Conservation (phyloP, 1,140 invertebrate genomes). For the Hermatobates lingyangjiaoensis region DNA sequence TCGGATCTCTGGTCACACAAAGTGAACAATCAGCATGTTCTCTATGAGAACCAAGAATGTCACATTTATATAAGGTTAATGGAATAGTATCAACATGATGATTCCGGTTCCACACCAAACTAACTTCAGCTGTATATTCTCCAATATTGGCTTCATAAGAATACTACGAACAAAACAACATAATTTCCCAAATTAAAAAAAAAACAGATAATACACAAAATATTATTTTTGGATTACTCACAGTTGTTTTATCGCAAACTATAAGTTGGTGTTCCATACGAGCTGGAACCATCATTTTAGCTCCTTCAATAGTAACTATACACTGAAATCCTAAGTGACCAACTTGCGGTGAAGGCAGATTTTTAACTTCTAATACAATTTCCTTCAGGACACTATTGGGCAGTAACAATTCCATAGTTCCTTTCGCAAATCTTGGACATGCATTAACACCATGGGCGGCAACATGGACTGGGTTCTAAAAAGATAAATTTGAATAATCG, state of each 20-base stretch:
- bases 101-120: constrained; percentile 79
- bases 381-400: constrained; percentile 78
- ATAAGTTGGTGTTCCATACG: constrained; percentile 62
- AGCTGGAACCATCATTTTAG: constrained; percentile 71
- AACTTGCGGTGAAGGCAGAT: constrained; percentile 67
- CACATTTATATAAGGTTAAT: constrained; percentile 85
- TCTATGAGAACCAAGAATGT: constrained; percentile 74
- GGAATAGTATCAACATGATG: constrained; percentile 78
- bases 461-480: constrained; percentile 48
- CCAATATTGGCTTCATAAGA: constrained; percentile 70
- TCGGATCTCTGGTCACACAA: constrained; percentile 69
- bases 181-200: neutral
- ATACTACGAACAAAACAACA: constrained; percentile 33
- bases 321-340: constrained; percentile 77
- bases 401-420: constrained; percentile 45
- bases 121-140: constrained; percentile 72
- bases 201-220: constrained; percentile 1
- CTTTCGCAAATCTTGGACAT: constrained; percentile 58
- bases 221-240: constrained; percentile 20
- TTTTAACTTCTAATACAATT: constrained; percentile 72
- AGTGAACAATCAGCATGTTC: constrained; percentile 85
- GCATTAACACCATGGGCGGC: constrained; percentile 50
- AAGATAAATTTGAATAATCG: too few species aligned
- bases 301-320: constrained; percentile 74
- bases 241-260: constrained; percentile 73